These are phyloP conservation scores for Vulpes vulpes DNA, from an alignment of 2,113 vertebrate genomes.

Conservation along the genomic window DNA sequence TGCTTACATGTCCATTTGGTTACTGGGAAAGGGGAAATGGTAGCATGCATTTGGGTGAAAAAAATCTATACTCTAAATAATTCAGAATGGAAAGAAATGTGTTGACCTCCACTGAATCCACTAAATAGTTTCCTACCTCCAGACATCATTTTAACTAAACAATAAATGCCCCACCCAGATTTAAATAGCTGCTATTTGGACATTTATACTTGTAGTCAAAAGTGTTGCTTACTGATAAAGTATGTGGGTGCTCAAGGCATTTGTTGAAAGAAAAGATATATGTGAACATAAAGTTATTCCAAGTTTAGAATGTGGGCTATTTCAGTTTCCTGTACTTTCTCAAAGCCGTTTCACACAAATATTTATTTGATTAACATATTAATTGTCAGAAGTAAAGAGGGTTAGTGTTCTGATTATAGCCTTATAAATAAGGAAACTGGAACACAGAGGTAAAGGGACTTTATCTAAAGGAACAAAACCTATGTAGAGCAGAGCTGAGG, in stretches of 20 bases:
- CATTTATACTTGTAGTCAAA: not conserved
- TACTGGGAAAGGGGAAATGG: not conserved
- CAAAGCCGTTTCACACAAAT: not conserved
- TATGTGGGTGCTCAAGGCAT: not conserved
- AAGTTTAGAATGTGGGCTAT: not conserved
- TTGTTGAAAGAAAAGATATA: not conserved
- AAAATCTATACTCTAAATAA: not conserved
- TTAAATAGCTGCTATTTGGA: not conserved
- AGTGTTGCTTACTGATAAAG: not conserved
- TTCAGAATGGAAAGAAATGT: not conserved
- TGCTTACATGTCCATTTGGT: not conserved
- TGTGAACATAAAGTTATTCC: not conserved
- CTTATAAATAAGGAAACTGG: not conserved
- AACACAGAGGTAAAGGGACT: not conserved
- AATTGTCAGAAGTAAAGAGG: not conserved
- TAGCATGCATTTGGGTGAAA: not conserved
- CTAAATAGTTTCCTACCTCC: not conserved
- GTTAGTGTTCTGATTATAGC: not conserved
- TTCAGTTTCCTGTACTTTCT: not conserved
- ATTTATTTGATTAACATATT: conserved; percentile 17
- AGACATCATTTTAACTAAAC: not conserved
- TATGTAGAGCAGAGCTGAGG: not conserved
- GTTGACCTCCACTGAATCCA: not conserved
- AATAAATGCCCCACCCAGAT: not conserved
- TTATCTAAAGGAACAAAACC: not conserved